Evolutionary conservation across 1,140 invertebrate species (phyloP), one percentile per base, ranked within the genome.

Genomic region (Acromyrmex echinatior): DNA sequence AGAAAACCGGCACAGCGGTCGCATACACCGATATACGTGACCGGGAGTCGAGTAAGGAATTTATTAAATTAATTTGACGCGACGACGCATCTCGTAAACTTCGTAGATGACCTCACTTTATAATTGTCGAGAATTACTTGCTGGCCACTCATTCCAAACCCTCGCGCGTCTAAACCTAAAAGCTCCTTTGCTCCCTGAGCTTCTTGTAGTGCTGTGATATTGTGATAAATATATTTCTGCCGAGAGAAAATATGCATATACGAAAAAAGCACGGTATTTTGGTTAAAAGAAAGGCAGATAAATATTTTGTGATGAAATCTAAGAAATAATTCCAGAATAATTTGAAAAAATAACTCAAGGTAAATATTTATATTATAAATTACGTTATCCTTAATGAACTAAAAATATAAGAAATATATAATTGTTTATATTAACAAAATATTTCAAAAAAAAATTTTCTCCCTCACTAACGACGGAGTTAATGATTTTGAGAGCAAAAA

Each of bases 11-110:
- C 62, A 31, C 66, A 62, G 80, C 63, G 74, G 77, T 45, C 79
- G 79, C 65, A 62, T 65, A 77, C 14, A 60, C 76, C 78, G 84
- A 90, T 86, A 89, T 87, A 89, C 76, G 63, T 90, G 91, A 90
- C 91, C 88, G 88, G 88, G 87, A 93, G 91, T 88, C 88, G 90
- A 92, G 94, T 88, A 92, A 94, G 91, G 94, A 94, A 95, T 95
- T 95, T 94, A 95, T 95, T 95, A 94, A 95, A 95, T 95, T 95
- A 95, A 95, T 95, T 95, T 92, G 94, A 94, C 94, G 92, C 94
- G 93, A 92, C 94, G 93, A 95, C 94, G 94, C 93, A 93, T 95
- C 95, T 95, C 94, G 94, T 95, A 95, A 95, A 94, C 93, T 94
- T 93, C 91, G 92, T 93, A 93, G 95, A 95, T 95, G 95, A 95